phyloP scores from a whole-genome alignment of 2,113 vertebrate genomes.

The Oreochromis niloticus region DNA sequence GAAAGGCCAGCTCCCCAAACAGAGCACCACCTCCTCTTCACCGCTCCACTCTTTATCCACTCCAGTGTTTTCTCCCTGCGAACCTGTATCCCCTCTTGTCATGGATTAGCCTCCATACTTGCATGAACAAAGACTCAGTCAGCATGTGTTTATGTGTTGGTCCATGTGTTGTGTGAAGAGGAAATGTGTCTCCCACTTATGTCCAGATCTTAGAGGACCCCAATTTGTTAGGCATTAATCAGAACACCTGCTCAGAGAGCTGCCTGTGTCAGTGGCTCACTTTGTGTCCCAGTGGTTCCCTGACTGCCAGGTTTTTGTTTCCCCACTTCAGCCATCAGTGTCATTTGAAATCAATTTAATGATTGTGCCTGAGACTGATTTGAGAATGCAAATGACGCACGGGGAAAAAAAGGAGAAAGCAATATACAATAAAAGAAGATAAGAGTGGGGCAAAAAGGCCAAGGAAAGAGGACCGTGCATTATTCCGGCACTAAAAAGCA shows the following conservation, averaged over 20 bases:
- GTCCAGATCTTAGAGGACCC: constrained; percentile 62
- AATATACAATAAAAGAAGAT: not conserved
- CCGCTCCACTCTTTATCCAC: constrained; percentile 36
- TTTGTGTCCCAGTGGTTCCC: constrained; percentile 42
- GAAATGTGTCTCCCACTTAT: constrained; percentile 56
- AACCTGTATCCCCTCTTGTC: constrained; percentile 54
- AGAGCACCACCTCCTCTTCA: constrained; percentile 11
- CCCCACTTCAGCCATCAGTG: constrained; percentile 72
- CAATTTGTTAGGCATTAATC: constrained; percentile 73
- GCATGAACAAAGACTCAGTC: constrained; percentile 60
- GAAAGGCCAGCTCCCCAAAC: not conserved
- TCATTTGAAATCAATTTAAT: constrained; percentile 72
- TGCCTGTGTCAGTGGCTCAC: constrained; percentile 46
- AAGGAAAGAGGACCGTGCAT: constrained; percentile 7
- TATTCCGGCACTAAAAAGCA: constrained; percentile 54
- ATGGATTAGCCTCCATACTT: constrained; percentile 57
- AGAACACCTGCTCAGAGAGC: constrained; percentile 69
- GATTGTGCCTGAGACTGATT: constrained; percentile 68
- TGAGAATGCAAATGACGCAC: constrained; percentile 67
- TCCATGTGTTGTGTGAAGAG: constrained; percentile 40
- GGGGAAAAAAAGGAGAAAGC: constrained; percentile 1
- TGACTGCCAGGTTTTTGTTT: constrained; percentile 55
- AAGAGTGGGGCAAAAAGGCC: not conserved
- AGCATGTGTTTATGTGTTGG: constrained; percentile 51
- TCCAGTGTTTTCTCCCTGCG: constrained; percentile 34